Evolutionary conservation across 2,113 vertebrate species (phyloP).

Genomic region (Poecile atricapillus): DNA sequence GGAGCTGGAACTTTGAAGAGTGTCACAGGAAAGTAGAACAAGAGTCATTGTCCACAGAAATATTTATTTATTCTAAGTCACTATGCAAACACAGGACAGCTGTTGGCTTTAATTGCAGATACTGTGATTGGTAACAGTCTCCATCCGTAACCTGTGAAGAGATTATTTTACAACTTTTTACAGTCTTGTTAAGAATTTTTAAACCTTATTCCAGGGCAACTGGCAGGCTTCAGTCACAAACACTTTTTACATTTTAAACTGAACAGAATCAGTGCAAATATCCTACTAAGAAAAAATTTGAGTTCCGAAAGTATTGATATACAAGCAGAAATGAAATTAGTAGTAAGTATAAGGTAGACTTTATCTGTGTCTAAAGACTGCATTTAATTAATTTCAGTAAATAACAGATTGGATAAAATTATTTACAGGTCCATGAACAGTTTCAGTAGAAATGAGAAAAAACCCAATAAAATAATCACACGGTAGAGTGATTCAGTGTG

Average conservation of each 20-base stretch:
- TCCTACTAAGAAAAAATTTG: neutral
- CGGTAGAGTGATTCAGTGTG: neutral
- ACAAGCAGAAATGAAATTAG: neutral
- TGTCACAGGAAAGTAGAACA: neutral
- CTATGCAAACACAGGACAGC: neutral
- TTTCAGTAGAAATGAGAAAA: constrained; percentile 2
- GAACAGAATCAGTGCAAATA: neutral
- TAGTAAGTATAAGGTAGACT: neutral
- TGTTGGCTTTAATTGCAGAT: neutral
- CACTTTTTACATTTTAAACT: neutral
- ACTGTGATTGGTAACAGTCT: neutral
- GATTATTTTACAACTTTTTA: neutral
- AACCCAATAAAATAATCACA: neutral
- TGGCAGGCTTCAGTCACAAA: neutral
- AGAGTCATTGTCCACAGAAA: neutral
- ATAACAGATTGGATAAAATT: neutral
- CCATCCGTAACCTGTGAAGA: neutral
- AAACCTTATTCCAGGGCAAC: neutral
- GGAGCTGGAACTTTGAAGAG: neutral
- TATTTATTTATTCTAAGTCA: neutral
- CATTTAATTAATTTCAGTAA: neutral
- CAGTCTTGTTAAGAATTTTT: neutral
- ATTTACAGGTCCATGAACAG: neutral
- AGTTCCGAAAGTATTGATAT: neutral
- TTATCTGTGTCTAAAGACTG: neutral